Evolutionary conservation across 2,113 vertebrate genomes (phyloP).

Genomic region (Petaurus breviceps): DNA sequence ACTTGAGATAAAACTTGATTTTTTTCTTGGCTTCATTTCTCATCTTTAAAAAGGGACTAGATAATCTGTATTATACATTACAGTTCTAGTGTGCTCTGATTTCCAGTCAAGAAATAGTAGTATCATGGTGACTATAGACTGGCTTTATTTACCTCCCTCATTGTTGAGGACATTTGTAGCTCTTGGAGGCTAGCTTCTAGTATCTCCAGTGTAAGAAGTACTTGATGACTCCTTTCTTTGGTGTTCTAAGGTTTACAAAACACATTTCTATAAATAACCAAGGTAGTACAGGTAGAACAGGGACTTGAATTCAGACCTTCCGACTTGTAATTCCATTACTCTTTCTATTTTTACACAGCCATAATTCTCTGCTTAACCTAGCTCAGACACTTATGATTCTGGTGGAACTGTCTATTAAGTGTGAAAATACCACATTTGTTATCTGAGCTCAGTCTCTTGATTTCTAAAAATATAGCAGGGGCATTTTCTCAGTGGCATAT

Average conservation of each 20-base stretch:
- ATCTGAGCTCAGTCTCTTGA: background rate
- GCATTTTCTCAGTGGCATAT: background rate
- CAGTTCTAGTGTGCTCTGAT: background rate
- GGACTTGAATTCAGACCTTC: background rate
- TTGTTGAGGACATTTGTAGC: background rate
- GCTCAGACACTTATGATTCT: background rate
- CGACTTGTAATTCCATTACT: background rate
- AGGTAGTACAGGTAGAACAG: background rate
- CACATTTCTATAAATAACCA: background rate
- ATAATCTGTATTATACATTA: background rate
- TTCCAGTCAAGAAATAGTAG: background rate
- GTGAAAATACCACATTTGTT: background rate
- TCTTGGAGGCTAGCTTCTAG: background rate
- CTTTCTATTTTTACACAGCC: background rate
- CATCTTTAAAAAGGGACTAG: background rate
- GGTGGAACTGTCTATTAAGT: background rate
- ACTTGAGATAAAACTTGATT: background rate
- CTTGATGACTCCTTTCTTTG: background rate
- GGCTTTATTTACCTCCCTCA: background rate
- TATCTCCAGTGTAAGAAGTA: background rate
- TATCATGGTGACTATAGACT: background rate
- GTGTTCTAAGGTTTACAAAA: background rate
- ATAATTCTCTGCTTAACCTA: background rate
- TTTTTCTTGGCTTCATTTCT: background rate
- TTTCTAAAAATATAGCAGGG: background rate